Evolutionary conservation across 2,797 vertebrate genomes (phyloP).

Genomic region (Eurystomus glaucurus): DNA sequence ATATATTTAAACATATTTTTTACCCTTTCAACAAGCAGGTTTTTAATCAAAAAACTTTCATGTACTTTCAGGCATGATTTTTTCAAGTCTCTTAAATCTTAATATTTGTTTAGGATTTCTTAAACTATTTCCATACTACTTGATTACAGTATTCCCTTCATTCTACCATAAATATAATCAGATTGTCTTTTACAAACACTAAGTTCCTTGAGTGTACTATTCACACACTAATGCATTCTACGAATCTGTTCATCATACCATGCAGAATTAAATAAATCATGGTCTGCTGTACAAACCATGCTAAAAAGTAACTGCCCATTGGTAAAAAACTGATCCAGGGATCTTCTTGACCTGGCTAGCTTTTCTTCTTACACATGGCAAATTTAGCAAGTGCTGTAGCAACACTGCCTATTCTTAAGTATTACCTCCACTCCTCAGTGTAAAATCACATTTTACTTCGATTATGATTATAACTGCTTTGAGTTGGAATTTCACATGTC

Average conservation of each 20-base stretch:
- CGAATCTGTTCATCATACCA: background rate
- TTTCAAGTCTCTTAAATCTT: background rate
- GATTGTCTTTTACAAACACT: background rate
- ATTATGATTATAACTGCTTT: background rate
- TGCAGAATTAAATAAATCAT: slow-evolving; percentile 6
- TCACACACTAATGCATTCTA: background rate
- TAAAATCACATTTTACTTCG: background rate
- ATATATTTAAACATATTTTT: background rate
- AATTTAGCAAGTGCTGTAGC: background rate
- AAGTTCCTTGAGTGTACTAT: background rate
- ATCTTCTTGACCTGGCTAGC: background rate
- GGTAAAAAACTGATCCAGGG: background rate
- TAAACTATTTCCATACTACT: background rate
- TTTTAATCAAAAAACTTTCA: background rate
- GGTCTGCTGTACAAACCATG: background rate
- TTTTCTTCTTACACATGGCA: background rate
- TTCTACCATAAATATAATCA: background rate
- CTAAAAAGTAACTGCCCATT: background rate
- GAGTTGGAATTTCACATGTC: background rate
- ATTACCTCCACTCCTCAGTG: background rate
- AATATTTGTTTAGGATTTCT: background rate
- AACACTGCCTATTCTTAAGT: background rate
- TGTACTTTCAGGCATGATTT: background rate
- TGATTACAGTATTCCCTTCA: background rate
- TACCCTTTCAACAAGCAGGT: background rate